phyloP scores from a whole-genome alignment of 2,113 vertebrate species.

The Nibea albiflora region DNA sequence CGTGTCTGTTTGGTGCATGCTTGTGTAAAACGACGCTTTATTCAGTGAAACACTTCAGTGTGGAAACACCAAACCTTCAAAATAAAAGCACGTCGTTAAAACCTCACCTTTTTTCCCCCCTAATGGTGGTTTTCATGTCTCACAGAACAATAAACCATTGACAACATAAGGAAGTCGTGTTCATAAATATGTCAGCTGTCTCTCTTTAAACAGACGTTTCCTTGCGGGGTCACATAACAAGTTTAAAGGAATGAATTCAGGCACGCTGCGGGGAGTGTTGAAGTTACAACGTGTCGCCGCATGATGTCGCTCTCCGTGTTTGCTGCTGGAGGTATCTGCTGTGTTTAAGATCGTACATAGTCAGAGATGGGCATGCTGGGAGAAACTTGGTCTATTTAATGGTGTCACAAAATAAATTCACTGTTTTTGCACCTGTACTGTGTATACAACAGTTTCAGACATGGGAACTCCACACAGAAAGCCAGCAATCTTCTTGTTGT shows the following conservation, averaged over 20 bases:
- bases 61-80: not conserved
- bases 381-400: too few relatives aligned
- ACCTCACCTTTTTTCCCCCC: not conserved
- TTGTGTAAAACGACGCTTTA: not conserved
- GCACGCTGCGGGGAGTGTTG: not conserved
- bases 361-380: not conserved
- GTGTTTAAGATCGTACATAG: not conserved
- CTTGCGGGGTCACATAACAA: not conserved
- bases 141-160: not conserved
- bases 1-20: not conserved
- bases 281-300: not conserved
- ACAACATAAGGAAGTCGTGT: not conserved
- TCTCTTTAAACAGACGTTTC: not conserved
- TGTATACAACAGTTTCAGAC: too few relatives aligned
- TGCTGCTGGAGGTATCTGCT: not conserved
- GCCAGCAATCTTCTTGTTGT: too few relatives aligned
- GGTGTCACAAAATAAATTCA: too few relatives aligned
- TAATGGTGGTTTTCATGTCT: not conserved
- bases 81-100: not conserved
- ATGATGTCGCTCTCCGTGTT: slow-evolving; percentile 9
- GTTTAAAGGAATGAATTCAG: not conserved
- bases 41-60: too few relatives aligned
- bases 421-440: too few relatives aligned
- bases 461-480: too few relatives aligned
- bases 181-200: not conserved